Base-by-base conservation (phyloP, 35 echinoderm and acorn worm species). In the Anneissia japonica region DNA sequence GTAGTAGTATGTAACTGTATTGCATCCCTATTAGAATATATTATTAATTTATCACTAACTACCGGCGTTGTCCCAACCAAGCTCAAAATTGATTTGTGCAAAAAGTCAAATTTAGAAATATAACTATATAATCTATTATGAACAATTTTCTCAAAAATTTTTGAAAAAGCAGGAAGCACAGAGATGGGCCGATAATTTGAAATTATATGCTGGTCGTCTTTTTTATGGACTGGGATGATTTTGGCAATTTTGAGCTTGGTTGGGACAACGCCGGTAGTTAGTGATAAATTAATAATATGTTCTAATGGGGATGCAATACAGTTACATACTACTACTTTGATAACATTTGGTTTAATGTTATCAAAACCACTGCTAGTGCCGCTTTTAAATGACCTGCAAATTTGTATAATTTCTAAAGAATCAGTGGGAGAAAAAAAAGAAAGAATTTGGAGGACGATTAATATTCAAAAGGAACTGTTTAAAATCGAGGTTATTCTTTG, bases 221-320 rank as follows among this genome's bases (percentile, higher is more conserved):
- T 79, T 79, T 79, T 79, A 33, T 79, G 32, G 76, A 79, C 76
- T 14, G 76, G 76, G 23, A 79, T 79, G n/a, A 79, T 23, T 10
- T 79, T 79, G 16, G 76, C 76, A 79, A 79, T 35, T 79, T 14
- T 79, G 4, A 76, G 4, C 10, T 34, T 76, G 28, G 4, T 10
- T 4, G 74, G 74, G 23, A 76, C 28, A 31, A 76, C 23, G 4
- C 74, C 74, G 23, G 28, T 76, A 4, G 4, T 23, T 5, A 23
- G 23, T 30, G 74, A 76, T 4, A 4, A 31, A 76, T 76, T 34
- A 7, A 76, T 31, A 31, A 76, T 76, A 76, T 76, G 74, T 5
- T 5, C 28, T 31, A 76, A 76, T 4, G 74, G 74, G 28, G 4
- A 5, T 76, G 33, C 10, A 23, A 76, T 76, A 76, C 10, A 7